phyloP scores from a whole-genome alignment of 2,888 invertebrate species.

The Plutella xylostella region DNA sequence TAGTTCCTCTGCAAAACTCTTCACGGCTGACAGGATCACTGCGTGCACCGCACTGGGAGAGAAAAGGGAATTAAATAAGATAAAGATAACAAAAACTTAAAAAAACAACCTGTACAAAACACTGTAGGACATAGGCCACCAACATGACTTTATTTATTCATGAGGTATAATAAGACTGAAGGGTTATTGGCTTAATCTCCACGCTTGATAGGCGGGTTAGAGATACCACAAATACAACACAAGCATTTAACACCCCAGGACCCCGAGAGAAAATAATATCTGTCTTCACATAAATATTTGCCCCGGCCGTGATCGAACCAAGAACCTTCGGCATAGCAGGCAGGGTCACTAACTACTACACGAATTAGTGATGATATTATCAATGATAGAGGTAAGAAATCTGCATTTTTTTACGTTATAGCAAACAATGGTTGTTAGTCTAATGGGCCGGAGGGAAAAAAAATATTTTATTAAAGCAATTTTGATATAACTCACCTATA shows the following conservation, averaged over 20 bases:
- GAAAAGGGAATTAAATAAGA: too few species aligned
- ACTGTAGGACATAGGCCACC: too few species aligned
- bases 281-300: too few species aligned
- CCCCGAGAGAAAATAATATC: too few species aligned
- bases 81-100: too few species aligned
- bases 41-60: constrained; percentile 56
- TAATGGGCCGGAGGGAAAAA: neutral
- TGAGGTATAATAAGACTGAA: too few species aligned
- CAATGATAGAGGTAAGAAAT: neutral
- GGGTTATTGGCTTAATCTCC: too few species aligned
- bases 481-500: constrained; percentile 40
- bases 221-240: too few species aligned
- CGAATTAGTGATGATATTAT: neutral
- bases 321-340: neutral
- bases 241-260: too few species aligned
- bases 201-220: too few species aligned
- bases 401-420: neutral
- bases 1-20: constrained; percentile 63
- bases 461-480: neutral
- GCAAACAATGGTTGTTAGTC: neutral
- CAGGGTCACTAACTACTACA: neutral
- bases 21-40: constrained; percentile 59
- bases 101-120: too few species aligned
- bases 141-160: too few species aligned
- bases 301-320: neutral